Evolutionary conservation across 37 sponge, comb jelly and placozoan genomes (phyloP).

Genomic region (Diacarnus erythraeanus): DNA sequence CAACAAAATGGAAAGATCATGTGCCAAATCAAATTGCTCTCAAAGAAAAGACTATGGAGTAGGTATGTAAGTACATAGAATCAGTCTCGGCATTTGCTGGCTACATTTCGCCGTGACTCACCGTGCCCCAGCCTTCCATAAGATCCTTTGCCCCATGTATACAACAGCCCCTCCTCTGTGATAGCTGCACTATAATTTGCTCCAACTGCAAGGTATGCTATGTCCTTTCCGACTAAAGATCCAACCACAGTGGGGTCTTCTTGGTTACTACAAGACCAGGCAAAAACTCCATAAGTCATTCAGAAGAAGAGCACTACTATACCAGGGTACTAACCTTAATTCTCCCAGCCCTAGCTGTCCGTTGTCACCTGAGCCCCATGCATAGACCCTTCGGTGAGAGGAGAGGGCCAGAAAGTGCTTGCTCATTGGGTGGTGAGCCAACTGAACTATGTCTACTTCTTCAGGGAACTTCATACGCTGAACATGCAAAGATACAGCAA

Average conservation of each 20-base stretch:
- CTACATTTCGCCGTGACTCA: background rate
- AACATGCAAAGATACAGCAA: background rate
- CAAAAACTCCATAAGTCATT: background rate
- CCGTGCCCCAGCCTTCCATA: constrained; percentile 91
- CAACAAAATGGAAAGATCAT: too few species aligned
- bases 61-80: background rate
- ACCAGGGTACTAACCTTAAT: constrained; percentile 45
- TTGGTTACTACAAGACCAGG: constrained; percentile 22
- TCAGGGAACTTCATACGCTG: constrained; percentile 47
- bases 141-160: constrained; percentile 94
- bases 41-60: too few species aligned
- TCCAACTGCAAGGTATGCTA: constrained; percentile 77
- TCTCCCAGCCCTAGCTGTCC: constrained; percentile 89
- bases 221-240: constrained; percentile 47
- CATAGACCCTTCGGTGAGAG: constrained; percentile 66
- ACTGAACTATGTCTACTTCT: constrained; percentile 41
- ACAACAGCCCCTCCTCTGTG: constrained; percentile 78
- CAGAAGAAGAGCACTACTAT: background rate
- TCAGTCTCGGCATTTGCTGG: background rate
- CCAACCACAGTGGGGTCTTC: constrained; percentile 41
- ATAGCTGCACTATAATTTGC: constrained; percentile 85
- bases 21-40: background rate
- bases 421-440: constrained; percentile 56
- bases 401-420: constrained; percentile 91
- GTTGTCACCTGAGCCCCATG: constrained; percentile 91